Base-by-base conservation (phyloP, 2,113 vertebrate genomes). In the Proterorhinus semilunaris region DNA sequence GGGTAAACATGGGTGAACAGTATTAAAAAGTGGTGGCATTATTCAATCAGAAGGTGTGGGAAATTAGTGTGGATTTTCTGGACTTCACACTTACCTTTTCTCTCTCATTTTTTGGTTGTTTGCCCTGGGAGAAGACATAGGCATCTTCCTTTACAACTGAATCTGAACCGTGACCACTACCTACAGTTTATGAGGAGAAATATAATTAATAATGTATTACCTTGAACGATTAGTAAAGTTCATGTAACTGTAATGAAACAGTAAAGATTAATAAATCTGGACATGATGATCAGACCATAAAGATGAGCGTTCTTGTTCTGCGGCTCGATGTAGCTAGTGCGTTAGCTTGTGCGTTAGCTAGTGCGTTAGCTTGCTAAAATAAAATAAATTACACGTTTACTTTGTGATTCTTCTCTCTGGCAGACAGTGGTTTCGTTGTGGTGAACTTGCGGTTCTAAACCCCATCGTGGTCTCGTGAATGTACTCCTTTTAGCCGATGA, bases 121-220 rank as follows among this genome's bases (percentile, higher is more conserved):
- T 1, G 73, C 2, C 52, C 49, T 79, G 57, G n/a, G 83, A 69
- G 72, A 89, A 90, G 44, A 9, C 45, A 75, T 81, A 90, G 66
- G 78, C 71, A 57, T 89, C 85, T 66, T 61, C 44, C 58, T 16
- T 27, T 66, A 49, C 51, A 43, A 0, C 58, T 10, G 36, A 43
- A 8, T 51, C 47, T 44, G 36, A 63, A 8, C 64, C 63, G 42
- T 42, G 9, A 36, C 10, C 55, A 5, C 13, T 45, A 72, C 63
- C 85, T 88, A 80, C 55, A 8, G 59, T 67, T 12, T 51, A 13
- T 66, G 21, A 57, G 51, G 15, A 5, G 55, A 3, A 68, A 59
- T 8, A 36, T 21, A 27, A 36, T 36, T 36, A 36, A 36, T 36
- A 36, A 36, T 36, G 27, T 36, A 21, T 21, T 21, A 21, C 21